Percentiles rank a stretch among this genome's conserved stretches.
Evolutionary conservation across 2,797 vertebrate genomes (phyloP).

Genomic region (Hozukius guyotensis): DNA sequence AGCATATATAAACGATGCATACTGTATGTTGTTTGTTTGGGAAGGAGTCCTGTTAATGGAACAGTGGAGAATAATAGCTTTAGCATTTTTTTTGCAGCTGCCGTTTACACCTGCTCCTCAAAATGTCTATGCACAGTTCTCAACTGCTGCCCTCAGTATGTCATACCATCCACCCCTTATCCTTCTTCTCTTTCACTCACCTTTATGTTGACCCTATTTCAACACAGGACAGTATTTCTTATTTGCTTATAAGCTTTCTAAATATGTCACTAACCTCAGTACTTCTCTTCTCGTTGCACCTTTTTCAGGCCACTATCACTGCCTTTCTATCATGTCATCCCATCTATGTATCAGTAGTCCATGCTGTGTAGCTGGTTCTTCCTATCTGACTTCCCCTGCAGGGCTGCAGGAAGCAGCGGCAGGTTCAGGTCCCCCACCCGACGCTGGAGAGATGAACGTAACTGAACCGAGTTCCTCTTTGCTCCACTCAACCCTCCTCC

Average conservation of each 20-base stretch:
- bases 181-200: not conserved
- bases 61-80: not conserved
- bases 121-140: not conserved
- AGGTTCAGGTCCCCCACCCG: conserved; percentile 81
- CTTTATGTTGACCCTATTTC: not conserved
- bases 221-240: not conserved
- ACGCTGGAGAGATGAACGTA: conserved; percentile 74
- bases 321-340: not conserved
- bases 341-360: conserved; percentile 76
- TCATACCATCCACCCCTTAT: not conserved
- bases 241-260: not conserved
- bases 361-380: conserved; percentile 80
- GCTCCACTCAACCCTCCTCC: conserved; percentile 63
- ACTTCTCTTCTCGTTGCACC: not conserved
- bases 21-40: not conserved
- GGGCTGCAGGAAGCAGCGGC: conserved; percentile 79
- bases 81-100: conserved; percentile 23
- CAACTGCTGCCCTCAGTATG: not conserved
- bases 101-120: not conserved
- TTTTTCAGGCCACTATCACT: not conserved
- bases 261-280: not conserved
- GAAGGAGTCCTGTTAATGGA: not conserved
- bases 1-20: not conserved
- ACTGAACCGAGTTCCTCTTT: conserved; percentile 83
- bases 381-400: conserved; percentile 78